Evolutionary conservation across 2,888 invertebrate genomes (phyloP).

Genomic region (Bellardia pandia): DNA sequence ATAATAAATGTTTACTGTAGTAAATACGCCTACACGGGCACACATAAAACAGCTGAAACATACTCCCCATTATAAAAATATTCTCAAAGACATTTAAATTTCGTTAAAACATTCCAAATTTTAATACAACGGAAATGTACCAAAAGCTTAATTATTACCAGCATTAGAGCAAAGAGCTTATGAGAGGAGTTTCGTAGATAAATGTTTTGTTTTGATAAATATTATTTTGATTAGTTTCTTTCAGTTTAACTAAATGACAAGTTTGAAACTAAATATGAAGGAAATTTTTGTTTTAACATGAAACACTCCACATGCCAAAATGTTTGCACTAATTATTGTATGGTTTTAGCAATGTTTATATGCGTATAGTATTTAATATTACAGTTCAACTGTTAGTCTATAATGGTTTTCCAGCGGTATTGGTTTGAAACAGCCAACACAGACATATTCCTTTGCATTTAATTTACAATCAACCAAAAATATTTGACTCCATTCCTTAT

Average conservation of each 20-base stretch:
- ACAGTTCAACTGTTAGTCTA: no score
- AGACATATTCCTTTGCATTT: neutral
- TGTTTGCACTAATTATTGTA: no score
- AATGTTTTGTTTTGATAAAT: no score
- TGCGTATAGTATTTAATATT: no score
- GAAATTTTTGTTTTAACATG: no score
- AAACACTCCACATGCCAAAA: no score
- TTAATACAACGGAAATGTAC: neutral
- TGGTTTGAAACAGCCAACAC: neutral
- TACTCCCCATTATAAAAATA: neutral
- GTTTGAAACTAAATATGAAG: no score
- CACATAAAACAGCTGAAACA: neutral
- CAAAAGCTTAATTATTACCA: neutral
- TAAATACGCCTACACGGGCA: neutral
- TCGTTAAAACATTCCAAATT: neutral
- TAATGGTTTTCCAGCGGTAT: no score
- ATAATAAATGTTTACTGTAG: neutral
- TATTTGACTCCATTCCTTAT: neutral
- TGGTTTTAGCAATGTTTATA: no score
- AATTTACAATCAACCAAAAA: neutral
- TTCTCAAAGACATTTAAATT: neutral
- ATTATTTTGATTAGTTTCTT: no score
- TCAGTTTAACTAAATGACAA: no score
- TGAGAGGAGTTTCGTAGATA: neutral
- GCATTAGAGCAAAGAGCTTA: neutral